These are phyloP conservation scores for Orgyia antiqua DNA, from an alignment of 2,888 invertebrate genomes.

Conservation along the genomic window DNA sequence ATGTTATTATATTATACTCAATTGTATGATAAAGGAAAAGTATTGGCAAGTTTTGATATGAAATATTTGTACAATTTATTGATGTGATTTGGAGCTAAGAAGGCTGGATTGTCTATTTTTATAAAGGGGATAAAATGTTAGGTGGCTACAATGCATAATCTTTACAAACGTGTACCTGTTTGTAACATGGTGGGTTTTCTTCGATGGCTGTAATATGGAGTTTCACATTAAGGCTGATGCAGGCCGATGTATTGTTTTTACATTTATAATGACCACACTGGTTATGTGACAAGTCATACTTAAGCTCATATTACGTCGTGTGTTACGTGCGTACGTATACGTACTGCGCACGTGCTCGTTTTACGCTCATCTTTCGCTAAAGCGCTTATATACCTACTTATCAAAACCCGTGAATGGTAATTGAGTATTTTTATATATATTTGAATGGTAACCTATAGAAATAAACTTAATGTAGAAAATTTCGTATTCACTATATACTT, in stretches of 20 bases:
- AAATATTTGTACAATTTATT: conserved; percentile 48
- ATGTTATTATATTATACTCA: conserved; percentile 29
- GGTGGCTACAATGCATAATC: conserved; percentile 65
- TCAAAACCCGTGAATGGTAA: too few species aligned
- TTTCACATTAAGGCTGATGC: too few species aligned
- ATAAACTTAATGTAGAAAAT: conserved; percentile 14
- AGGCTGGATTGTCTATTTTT: conserved; percentile 61
- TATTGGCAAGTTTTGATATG: conserved; percentile 58
- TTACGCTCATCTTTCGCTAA: too few species aligned
- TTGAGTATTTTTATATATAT: conserved; percentile 35
- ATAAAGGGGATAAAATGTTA: conserved; percentile 59
- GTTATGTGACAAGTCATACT: too few species aligned
- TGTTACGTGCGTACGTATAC: too few species aligned
- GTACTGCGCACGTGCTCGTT: too few species aligned
- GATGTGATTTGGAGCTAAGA: conserved; percentile 30
- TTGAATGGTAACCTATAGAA: conserved; percentile 20
- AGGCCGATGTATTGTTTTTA: too few species aligned
- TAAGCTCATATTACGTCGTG: too few species aligned
- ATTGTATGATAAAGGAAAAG: conserved; percentile 32
- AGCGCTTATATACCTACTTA: too few species aligned
- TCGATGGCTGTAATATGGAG: conserved; percentile 17
- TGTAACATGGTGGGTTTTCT: conserved; percentile 21
- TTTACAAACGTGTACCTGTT: conserved; percentile 33
- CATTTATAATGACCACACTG: too few species aligned
- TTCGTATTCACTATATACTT: conserved; percentile 4